Base-by-base conservation (phyloP, 2,888 invertebrate species). In the Endomychus coccineus region DNA sequence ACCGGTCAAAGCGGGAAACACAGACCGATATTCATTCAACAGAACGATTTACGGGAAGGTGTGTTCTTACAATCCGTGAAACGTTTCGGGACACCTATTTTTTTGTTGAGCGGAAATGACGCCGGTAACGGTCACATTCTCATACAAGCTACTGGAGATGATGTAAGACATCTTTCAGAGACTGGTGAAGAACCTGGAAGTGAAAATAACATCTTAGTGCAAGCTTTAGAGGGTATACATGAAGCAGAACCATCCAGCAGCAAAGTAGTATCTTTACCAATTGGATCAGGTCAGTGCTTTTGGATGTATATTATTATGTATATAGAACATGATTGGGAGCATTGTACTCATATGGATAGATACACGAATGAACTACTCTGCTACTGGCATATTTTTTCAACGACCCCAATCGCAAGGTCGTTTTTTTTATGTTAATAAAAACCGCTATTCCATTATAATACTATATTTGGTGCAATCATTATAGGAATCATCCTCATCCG, bases 281-380 rank as follows among this genome's bases (percentile, higher is more conserved):
- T 61, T 36, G 62, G 62, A 30, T 61, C 64, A 49, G 64, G 64
- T 64, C n/a, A n/a, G n/a, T n/a, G n/a, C n/a, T n/a, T n/a, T n/a
- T n/a, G n/a, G n/a, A n/a, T n/a, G n/a, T n/a, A n/a, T n/a, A n/a
- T n/a, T n/a, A n/a, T n/a, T n/a, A n/a, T n/a, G n/a, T n/a, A n/a
- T n/a, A n/a, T n/a, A n/a, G n/a, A n/a, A n/a, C n/a, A n/a, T n/a
- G n/a, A n/a, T n/a, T n/a, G n/a, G n/a, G n/a, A n/a, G n/a, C n/a
- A n/a, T n/a, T n/a, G n/a, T n/a, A n/a, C n/a, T n/a, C n/a, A n/a
- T n/a, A n/a, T n/a, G n/a, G n/a, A n/a, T n/a, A n/a, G n/a, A n/a
- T n/a, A n/a, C n/a, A n/a, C n/a, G n/a, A n/a, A n/a, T n/a, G n/a
- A n/a, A n/a, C n/a, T n/a, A n/a, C n/a, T n/a, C n/a, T n/a, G n/a